Evolutionary conservation across 2,888 invertebrate species (phyloP), one percentile per base, ranked within the genome.

Genomic region (Drosophila subquinaria): DNA sequence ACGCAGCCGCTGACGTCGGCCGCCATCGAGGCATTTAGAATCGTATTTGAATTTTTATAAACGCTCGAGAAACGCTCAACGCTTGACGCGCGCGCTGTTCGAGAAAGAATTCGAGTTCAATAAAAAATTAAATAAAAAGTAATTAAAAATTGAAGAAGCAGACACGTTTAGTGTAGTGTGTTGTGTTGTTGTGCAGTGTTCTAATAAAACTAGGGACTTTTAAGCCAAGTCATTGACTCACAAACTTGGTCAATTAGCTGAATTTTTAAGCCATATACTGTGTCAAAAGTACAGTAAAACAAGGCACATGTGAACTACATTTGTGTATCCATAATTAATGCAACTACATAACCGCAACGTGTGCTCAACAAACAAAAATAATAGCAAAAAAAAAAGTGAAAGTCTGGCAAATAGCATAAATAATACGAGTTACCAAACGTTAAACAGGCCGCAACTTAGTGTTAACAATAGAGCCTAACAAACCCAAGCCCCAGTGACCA

Each of bases 1-100:
- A 35, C 62, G 82, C 56, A 33, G 80, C 72, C 79, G 81, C 79
- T 81, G 60, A 63, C 69, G 63, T 61, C 35, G 53, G 50, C 70
- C 66, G 78, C 59, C 84, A 50, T 59, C 50, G 76, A 86, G 76
- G 71, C 79, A 80, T 90, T 89, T 84, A 82, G 90, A 90, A 91
- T 90, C 90, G 81, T 87, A 90, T 91, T 90, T 84, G 89, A 90
- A 90, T 90, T 90, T 91, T 91, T 91, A 91, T 90, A 91, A 90
- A 91, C 90, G 89, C 90, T 80, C 82, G 86, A 88, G 88, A 75
- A 88, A 88, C 86, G 81, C 79, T 86, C 66, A 68, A 88, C 82
- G 89, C 75, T 79, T 88, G 88, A 85, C 85, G 84, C 88, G 90
- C 83, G 86, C 90, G 88, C 80, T 76, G 64, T 20, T 33, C 50